A percentile compares a stretch with the other conserved stretches of the same genome.
phyloP scores from a whole-genome alignment of 2,888 invertebrate genomes.

The Cryptocheilus praepositus region DNA sequence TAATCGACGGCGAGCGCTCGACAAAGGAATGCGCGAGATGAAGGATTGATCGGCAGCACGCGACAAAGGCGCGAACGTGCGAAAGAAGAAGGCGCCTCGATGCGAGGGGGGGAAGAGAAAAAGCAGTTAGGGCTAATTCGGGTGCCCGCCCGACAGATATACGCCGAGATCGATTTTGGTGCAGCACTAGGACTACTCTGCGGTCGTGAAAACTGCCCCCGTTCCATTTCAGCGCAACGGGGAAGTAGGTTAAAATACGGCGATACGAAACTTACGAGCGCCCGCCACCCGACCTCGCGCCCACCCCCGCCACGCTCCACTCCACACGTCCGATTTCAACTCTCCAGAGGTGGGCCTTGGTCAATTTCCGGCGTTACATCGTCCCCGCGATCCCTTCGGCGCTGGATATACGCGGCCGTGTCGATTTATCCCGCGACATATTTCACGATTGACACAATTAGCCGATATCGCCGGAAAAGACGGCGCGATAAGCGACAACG shows the following conservation, averaged over 20 bases:
- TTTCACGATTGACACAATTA: conserved; percentile 6
- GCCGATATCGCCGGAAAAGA: not conserved
- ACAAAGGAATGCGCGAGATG: no score
- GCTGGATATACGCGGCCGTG: not conserved
- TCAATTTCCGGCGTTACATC: conserved; percentile 37
- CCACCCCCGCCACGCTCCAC: conserved; percentile 6
- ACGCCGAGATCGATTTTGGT: conserved; percentile 54
- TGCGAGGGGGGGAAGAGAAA: not conserved
- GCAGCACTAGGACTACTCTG: conserved; percentile 36
- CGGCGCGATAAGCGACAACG: no score
- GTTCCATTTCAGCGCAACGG: conserved; percentile 49
- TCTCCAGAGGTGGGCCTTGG: conserved; percentile 26
- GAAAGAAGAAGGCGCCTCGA: not conserved
- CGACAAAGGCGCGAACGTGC: no score
- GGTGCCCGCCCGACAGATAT: conserved; percentile 36
- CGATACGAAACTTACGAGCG: conserved; percentile 53
- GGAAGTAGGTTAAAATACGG: conserved; percentile 55
- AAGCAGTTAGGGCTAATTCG: conserved; percentile 38
- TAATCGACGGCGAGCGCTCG: no score
- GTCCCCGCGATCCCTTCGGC: not conserved
- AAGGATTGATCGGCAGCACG: no score
- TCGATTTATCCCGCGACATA: conserved; percentile 10
- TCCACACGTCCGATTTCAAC: conserved; percentile 30
- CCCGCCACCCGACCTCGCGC: conserved; percentile 19
- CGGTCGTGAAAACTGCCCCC: conserved; percentile 55